Base-by-base conservation (phyloP, 35 echinoderm and acorn worm species). In the Nesometra sesokonis region DNA sequence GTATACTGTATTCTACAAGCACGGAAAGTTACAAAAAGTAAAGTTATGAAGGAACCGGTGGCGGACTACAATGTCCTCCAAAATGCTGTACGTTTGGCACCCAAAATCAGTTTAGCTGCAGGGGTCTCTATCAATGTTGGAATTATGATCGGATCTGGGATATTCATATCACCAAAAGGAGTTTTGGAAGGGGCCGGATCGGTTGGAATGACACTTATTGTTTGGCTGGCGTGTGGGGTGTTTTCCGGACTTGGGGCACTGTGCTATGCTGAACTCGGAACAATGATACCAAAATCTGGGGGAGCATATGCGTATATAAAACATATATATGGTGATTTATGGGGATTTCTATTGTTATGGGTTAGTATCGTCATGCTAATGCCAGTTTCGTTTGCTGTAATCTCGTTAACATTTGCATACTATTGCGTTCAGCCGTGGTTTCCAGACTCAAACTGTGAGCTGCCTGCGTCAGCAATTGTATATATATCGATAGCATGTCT, bases 91-190 rank as follows among this genome's bases (percentile, higher is more conserved):
- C 52, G 52, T 13, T 27, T 67, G 21, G 52, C 52, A 67, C 8
- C 8, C 2, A 9, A 89, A 35, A 67, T 97, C 15, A 81, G 46
- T 29, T 78, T 97, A 29, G 37, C 86, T 0, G 88, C 82, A 36
- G 91, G 91, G 3, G 86, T 90, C 0, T 77, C 88, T 17, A 83
- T 97, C 33, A 91, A 89, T 78, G 80, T 88, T 0, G 94, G 94
- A 36, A 89, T 87, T 46, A 85, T 97, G 31, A 91, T 97, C 29
- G 94, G 94, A 32, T 93, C 91, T 30, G 94, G 94, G 0, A 89
- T 97, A 32, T 97, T 97, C 47, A 90, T 97, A n/a, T 93, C 94
- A 30, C 94, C 94, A 0, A 97, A 91, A 76, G 94, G 91, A 29
- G 88, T 97, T 47, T 76, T 93, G 7, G 82, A 80, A 33, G 85